Conservation (phyloP, 2,888 invertebrate genomes). For the Boloria euphrosyne region DNA sequence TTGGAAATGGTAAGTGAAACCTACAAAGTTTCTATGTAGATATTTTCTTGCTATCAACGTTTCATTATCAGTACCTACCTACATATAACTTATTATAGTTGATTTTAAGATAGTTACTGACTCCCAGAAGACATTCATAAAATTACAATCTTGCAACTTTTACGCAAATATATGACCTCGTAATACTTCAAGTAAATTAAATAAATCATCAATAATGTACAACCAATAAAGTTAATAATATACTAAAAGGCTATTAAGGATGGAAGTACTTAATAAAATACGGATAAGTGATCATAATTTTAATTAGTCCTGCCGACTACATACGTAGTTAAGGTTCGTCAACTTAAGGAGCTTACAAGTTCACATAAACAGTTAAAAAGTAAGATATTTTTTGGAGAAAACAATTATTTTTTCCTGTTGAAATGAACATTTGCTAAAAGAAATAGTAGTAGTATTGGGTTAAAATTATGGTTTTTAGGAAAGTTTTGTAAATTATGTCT, state of each 20-base stretch:
- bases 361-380: too few species aligned
- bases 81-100: neutral
- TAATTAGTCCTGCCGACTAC: constrained; percentile 19
- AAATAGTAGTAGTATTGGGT: too few species aligned
- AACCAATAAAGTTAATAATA: constrained; percentile 32
- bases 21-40: too few species aligned
- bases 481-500: neutral
- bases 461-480: neutral
- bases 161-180: constrained; percentile 16
- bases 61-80: too few species aligned
- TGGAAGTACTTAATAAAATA: constrained; percentile 24
- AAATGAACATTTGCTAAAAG: too few species aligned
- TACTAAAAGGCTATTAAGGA: constrained; percentile 28
- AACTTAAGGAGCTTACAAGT: neutral
- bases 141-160: constrained; percentile 20
- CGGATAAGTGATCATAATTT: constrained; percentile 31
- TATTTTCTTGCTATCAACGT: too few species aligned
- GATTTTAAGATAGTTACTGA: constrained; percentile 9
- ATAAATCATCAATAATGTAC: constrained; percentile 35
- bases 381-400: too few species aligned
- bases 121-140: constrained; percentile 11
- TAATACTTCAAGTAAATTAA: constrained; percentile 21
- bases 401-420: too few species aligned
- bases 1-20: too few species aligned
- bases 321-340: constrained; percentile 7